phyloP scores from a whole-genome alignment of 2,113 vertebrate genomes.

The Tachysurus fulvidraco region DNA sequence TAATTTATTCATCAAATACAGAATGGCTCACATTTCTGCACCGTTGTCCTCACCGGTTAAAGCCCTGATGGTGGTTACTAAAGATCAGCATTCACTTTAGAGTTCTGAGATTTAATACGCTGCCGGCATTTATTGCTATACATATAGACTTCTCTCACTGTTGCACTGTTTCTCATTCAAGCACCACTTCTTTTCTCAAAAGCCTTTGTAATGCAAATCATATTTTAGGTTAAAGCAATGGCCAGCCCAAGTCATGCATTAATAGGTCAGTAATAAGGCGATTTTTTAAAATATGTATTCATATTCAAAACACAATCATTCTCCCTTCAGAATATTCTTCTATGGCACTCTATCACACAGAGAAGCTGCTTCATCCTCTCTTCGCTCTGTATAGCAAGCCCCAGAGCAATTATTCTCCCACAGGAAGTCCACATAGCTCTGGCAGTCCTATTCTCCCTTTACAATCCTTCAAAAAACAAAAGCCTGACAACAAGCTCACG shows the following conservation, averaged over 20 bases:
- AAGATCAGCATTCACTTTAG: background rate
- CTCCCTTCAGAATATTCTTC: slow-evolving; percentile 41
- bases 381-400: slow-evolving; percentile 49
- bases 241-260: slow-evolving; percentile 26
- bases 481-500: slow-evolving; percentile 43
- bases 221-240: slow-evolving; percentile 23
- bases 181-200: background rate
- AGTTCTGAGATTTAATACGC: background rate
- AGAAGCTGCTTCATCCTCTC: slow-evolving; percentile 48
- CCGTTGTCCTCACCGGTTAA: background rate
- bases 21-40: background rate
- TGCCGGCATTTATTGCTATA: background rate
- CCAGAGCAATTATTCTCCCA: slow-evolving; percentile 57
- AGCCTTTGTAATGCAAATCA: slow-evolving; percentile 48
- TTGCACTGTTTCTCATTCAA: too few species aligned
- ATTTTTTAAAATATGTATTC: slow-evolving; percentile 48
- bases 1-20: background rate
- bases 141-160: background rate
- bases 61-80: background rate
- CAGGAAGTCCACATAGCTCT: slow-evolving; percentile 32
- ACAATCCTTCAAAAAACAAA: slow-evolving; percentile 45
- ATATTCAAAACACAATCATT: slow-evolving; percentile 53
- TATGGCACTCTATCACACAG: slow-evolving; percentile 46
- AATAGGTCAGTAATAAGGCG: slow-evolving; percentile 33
- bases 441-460: slow-evolving; percentile 44